A percentile compares a stretch with the other conserved stretches of the same genome.
Evolutionary conservation across 2,797 vertebrate genomes (phyloP).

Genomic region (Diplodus puntazzo): DNA sequence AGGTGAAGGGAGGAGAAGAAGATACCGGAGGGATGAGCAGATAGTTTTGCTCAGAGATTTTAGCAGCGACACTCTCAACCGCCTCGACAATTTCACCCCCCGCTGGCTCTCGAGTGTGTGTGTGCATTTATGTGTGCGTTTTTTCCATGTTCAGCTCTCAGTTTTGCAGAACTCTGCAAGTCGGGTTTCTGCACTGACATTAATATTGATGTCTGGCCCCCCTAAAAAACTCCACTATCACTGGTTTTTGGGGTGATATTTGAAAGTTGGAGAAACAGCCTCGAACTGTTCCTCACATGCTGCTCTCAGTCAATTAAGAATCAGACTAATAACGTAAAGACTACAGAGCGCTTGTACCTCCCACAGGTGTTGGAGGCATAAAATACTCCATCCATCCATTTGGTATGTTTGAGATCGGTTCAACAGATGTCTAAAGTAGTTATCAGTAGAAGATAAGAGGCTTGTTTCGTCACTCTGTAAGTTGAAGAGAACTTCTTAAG

Average conservation of each 20-base stretch:
- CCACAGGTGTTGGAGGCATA: no score
- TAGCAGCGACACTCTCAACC: slow-evolving; percentile 38
- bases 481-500: background rate
- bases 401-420: no score
- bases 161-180: slow-evolving; percentile 38
- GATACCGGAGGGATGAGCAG: slow-evolving; percentile 5
- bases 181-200: slow-evolving; percentile 21
- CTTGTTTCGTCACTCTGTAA: background rate
- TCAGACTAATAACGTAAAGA: background rate
- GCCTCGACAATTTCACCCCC: slow-evolving; percentile 52
- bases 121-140: background rate
- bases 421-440: background rate
- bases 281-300: background rate
- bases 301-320: slow-evolving; percentile 1
- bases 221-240: background rate
- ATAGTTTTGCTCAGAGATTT: slow-evolving; percentile 26
- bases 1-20: background rate
- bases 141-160: slow-evolving; percentile 20
- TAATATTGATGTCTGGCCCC: slow-evolving; percentile 43
- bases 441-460: background rate
- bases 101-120: slow-evolving; percentile 26
- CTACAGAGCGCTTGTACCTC: background rate
- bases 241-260: background rate
- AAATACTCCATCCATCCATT: no score
- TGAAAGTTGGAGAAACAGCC: slow-evolving; percentile 23